Base-by-base conservation (phyloP, 2,113 vertebrate genomes). In the Cyanoderma ruficeps region DNA sequence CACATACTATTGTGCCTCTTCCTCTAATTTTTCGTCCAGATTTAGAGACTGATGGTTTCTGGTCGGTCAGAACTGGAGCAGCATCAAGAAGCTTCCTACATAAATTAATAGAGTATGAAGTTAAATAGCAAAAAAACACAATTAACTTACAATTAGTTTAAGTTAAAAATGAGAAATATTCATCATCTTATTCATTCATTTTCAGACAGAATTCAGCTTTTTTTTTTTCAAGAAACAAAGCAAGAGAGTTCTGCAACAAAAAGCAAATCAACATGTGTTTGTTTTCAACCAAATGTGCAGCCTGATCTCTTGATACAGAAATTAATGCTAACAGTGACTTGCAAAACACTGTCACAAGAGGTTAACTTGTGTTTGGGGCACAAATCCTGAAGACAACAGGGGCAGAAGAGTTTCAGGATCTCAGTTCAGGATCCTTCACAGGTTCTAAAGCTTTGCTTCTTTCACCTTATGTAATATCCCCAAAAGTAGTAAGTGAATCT, bases 1-100 rank as follows among this genome's bases (percentile, higher is more conserved):
- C 78, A 96, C 98, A 41, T 98, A 99, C 99, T 98, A 99, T 99
- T 77, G 99, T 99, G 95, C 99, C 99, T 90, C 99, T 98, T 96
- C 99, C 99, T 98, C 98, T 99, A 92, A 99, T 99, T 97, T 99
- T 99, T 76, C 99, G 98, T 93, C 99, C 99, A 39, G 99, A 99
- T 97, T 99, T 99, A 31, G 99, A 99, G 42, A 99, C 98, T 13
- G 98, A 98, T 95, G 99, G 99, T 96, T 99, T 99, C 86, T 98
- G 98, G 61, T 99, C 99, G 94, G 68, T 88, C 76, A 97, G 87
- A 90, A 97, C 84, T 52, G 97, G 93, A 0, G 94, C 33, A 57
- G 97, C 96, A 94, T 99, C 98, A 80, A 98, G 98, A 65, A 98
- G 96, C 80, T 98, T 98, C 96, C 99, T 99, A 84, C n/a, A 96